Conservation (phyloP, 2,888 invertebrate genomes). For the Bruchidius siliquastri region DNA sequence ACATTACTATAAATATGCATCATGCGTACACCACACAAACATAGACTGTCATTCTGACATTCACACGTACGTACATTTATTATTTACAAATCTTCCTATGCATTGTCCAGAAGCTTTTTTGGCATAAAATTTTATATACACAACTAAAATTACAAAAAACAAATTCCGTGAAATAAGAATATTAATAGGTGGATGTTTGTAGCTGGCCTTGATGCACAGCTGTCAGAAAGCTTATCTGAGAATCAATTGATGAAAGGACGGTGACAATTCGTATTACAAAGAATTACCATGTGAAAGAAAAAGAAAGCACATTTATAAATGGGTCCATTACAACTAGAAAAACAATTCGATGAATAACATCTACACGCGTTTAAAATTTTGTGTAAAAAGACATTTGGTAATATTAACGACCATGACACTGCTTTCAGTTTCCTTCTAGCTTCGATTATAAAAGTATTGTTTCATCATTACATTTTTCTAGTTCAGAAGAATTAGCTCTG, state of each 20-base stretch:
- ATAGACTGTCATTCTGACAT: conserved; percentile 26
- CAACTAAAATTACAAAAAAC: conserved; percentile 29
- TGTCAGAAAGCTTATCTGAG: conserved; percentile 35
- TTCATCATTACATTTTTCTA: neutral
- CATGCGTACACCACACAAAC: conserved; percentile 42
- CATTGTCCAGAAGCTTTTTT: conserved; percentile 41
- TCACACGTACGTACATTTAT: conserved; percentile 38
- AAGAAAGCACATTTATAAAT: conserved; percentile 7
- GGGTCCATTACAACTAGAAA: conserved; percentile 3
- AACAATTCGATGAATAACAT: neutral
- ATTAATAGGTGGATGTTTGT: conserved; percentile 6
- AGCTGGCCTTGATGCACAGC: conserved; percentile 35
- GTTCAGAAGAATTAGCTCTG: neutral
- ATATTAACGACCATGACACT: neutral
- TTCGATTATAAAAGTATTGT: neutral
- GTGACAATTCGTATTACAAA: conserved; percentile 42
- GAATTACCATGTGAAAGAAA: conserved; percentile 9
- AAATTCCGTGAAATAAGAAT: conserved; percentile 22
- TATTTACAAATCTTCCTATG: conserved; percentile 43
- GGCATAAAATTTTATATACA: conserved; percentile 35
- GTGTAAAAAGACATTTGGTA: conserved; percentile 8
- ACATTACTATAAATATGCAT: conserved; percentile 48
- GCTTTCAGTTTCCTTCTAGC: neutral
- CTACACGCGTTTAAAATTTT: neutral
- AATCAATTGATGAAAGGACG: conserved; percentile 39